phyloP scores from a whole-genome alignment of 2,888 invertebrate species.

The Melinopterus prodromus region DNA sequence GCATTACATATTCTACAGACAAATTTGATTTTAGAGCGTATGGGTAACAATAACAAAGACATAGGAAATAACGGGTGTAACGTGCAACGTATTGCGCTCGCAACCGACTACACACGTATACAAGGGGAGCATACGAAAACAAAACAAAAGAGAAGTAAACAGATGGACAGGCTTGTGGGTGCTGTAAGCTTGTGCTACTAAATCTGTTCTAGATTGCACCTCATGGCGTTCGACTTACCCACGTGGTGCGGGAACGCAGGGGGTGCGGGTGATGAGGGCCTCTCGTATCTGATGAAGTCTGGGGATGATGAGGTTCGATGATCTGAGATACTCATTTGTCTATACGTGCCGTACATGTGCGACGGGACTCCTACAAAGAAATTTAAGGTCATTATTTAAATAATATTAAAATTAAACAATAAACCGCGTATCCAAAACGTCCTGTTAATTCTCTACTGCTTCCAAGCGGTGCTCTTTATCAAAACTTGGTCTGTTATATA shows the following conservation, averaged over 20 bases:
- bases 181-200: constrained; percentile 29
- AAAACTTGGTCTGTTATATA: no score
- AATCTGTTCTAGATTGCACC: constrained; percentile 48
- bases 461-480: no score
- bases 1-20: neutral
- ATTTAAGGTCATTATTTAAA: neutral
- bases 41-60: neutral
- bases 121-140: neutral
- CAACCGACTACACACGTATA: neutral
- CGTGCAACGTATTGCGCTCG: neutral
- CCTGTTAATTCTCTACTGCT: no score
- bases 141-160: constrained; percentile 10
- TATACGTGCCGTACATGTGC: constrained; percentile 62
- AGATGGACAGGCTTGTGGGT: constrained; percentile 4
- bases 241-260: constrained; percentile 40
- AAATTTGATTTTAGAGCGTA: neutral
- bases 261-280: constrained; percentile 52
- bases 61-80: neutral
- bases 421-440: no score
- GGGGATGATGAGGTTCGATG: constrained; percentile 45
- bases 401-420: no score
- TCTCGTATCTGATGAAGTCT: constrained; percentile 51
- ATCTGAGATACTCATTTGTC: constrained; percentile 57
- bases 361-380: constrained; percentile 59
- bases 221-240: constrained; percentile 55